Evolutionary conservation across 2,888 invertebrate species (phyloP), one percentile per base, ranked within the genome.

Genomic region (Drosophila eohydei): DNA sequence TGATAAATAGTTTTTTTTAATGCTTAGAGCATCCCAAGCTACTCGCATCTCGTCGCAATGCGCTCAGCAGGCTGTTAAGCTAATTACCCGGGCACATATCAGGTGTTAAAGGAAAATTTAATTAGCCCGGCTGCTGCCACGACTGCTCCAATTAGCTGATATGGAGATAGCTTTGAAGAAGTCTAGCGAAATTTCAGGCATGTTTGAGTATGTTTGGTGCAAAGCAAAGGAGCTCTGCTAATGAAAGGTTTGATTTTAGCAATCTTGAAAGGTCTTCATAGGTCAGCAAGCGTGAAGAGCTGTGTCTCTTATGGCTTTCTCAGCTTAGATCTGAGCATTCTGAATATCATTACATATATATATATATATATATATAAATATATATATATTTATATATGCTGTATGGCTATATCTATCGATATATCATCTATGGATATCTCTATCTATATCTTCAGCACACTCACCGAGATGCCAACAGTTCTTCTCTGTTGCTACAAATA

Each of bases 1-100:
- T 38, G 16, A 30, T 41, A 41, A 44, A 40, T 46, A 28, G 51
- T 32, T 30, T 44, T 41, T n/a, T n/a, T 67, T 51, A 21, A 57
- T 66, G 43, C 30, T 48, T 30, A 8, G 48, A 30, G 30, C 48
- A 4, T 30, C 28, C 46, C 28, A 4, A n/a, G n/a, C 46, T 14
- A 0, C 28, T 48, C 30, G 44, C 14, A 46, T 28, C 48, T 48
- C 12, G 30, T n/a, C 30, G 9, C 32, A 30, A 50, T 32, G 16
- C 16, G 30, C 48, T 32, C 16, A 14, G 48, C 30, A 16, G 51
- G 51, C 32, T 51, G 32, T 34, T 48, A n/a, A 48, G 48, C 48
- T 34, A 51, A 51, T 51, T 51, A 51, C 21, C 48, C 12, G 7
- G 34, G 51, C 34, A 21, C 51, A 51, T 36, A 34, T 36, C 51